Base-by-base conservation (phyloP, 2,113 vertebrate genomes). In the Strigops habroptila region DNA sequence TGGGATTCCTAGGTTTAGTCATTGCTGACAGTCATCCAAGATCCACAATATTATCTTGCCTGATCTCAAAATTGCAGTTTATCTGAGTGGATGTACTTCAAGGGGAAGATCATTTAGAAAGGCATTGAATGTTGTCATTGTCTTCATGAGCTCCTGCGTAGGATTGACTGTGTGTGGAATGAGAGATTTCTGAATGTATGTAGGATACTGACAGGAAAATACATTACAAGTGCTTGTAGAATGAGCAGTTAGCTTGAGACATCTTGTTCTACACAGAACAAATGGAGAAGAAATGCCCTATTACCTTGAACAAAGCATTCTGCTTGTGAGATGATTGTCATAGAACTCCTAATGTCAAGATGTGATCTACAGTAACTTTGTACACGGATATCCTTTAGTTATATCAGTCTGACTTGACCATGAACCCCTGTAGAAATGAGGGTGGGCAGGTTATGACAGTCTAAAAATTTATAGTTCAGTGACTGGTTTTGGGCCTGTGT, bases 1-100 rank as follows among this genome's bases (percentile, higher is more conserved):
- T 90, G 88, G 73, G 82, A 81, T 73, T 92, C 80, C 77, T n/a
- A 22, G 84, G 37, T 76, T 95, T 83, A 86, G 82, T 93, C 88
- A 88, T 23, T 84, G 76, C 51, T 94, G 82, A 75, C 62, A 74
- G 33, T 68, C 68, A 86, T 91, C 91, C 77, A 86, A 90, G 55
- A 80, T 57, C 46, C 2, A 12, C 52, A 52, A 1, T 62, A 33
- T 64, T 76, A 44, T 82, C 51, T 71, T 86, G 86, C 68, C 43
- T 51, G 37, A 78, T 81, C 22, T 67, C 64, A 93, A 51, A 81
- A 59, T n/a, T 41, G 3, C 44, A 27, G 31, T 81, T 81, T 85
- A 49, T 80, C 52, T 31, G 24, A 55, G 30, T 46, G 60, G 31
- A 59, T 0, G 2, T 63, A 76, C 11, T 82, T 91, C 19, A 77